Evolutionary conservation across 2,888 invertebrate species (phyloP).

Genomic region (Drosophila dives): DNA sequence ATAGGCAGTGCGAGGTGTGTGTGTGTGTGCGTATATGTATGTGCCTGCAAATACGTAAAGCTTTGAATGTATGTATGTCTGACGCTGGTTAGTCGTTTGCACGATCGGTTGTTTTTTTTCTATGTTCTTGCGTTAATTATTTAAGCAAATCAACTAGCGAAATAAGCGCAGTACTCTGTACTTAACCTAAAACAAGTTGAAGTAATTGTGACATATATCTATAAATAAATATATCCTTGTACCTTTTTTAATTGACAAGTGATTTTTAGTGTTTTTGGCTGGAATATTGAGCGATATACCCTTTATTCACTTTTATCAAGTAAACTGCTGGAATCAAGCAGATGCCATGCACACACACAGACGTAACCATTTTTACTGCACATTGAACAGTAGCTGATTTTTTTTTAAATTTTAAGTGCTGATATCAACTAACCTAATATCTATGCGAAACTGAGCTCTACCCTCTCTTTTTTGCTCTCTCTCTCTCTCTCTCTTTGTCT

Average conservation of each 20-base stretch:
- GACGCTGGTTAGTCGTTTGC: background rate
- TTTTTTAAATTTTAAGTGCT: background rate
- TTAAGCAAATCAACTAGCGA: conserved; percentile 1
- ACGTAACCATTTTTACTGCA: background rate
- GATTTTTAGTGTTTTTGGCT: background rate
- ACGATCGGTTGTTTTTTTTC: background rate
- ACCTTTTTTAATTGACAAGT: background rate
- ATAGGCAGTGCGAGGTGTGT: background rate
- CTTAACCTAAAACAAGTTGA: background rate
- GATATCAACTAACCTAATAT: background rate
- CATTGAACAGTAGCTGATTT: background rate
- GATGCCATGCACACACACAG: background rate
- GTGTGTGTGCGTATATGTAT: background rate
- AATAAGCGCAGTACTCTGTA: background rate
- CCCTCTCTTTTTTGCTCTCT: background rate
- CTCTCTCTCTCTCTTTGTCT: background rate
- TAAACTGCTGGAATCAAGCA: background rate
- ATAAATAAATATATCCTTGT: background rate
- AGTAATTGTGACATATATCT: background rate
- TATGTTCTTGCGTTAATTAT: background rate
- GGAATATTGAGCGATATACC: background rate
- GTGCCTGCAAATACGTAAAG: background rate
- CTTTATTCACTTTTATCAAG: background rate
- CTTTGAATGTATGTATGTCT: background rate
- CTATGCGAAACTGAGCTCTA: background rate